phyloP scores from a whole-genome alignment of 2,888 invertebrate genomes.

The Drosophila tanythrix region DNA sequence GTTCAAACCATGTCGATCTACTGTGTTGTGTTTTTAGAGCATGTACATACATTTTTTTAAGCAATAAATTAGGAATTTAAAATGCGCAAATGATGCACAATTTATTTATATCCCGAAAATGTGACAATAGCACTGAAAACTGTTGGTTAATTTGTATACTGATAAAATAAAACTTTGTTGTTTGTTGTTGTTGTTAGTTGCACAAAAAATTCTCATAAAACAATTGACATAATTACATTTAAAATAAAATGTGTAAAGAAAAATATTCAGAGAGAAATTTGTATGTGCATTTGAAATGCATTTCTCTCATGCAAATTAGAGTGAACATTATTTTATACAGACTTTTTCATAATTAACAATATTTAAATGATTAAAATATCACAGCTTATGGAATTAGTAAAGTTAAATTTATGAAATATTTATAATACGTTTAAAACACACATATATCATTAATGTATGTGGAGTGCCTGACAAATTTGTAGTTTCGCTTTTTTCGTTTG shows the following conservation, averaged over 20 bases:
- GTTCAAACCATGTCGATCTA: conserved; percentile 45
- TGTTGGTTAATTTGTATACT: conserved; percentile 59
- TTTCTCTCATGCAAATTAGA: background rate
- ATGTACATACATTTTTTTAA: conserved; percentile 51
- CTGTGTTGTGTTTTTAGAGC: conserved; percentile 24
- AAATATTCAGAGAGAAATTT: background rate
- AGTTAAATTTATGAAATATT: background rate
- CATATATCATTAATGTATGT: background rate
- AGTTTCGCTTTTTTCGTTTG: background rate
- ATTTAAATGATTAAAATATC: background rate
- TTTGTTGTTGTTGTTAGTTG: conserved; percentile 20
- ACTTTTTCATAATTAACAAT: background rate
- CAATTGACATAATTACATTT: conserved; percentile 62
- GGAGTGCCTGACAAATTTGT: background rate
- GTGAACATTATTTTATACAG: background rate
- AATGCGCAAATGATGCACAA: conserved; percentile 47
- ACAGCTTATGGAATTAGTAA: too few species aligned
- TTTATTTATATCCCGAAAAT: conserved; percentile 50
- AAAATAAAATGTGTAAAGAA: conserved; percentile 16
- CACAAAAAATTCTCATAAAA: conserved; percentile 34
- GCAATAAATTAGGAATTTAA: conserved; percentile 52
- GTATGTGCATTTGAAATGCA: background rate
- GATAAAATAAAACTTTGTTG: conserved; percentile 60
- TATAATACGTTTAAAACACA: background rate
- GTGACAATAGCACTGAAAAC: conserved; percentile 28